A percentile compares a stretch with the other conserved stretches of the same genome.
Conservation (phyloP, 1,140 invertebrate genomes). For the Zophobas atratus region DNA sequence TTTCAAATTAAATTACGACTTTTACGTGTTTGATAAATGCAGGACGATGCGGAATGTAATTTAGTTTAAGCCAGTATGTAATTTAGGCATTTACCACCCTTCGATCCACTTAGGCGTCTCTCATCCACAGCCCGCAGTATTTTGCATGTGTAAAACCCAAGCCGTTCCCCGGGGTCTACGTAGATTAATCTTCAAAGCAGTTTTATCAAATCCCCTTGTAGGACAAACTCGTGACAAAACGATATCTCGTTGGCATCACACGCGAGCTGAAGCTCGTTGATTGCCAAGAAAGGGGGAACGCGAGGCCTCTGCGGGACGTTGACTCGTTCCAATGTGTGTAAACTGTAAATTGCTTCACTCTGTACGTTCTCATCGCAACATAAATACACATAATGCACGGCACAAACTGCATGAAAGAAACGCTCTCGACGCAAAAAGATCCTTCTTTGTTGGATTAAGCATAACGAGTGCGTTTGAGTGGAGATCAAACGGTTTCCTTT, state of each 20-base stretch:
- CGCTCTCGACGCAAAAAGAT: neutral
- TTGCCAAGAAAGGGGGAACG: neutral
- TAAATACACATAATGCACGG: slow-evolving; percentile 11
- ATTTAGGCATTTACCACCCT: too few relatives aligned
- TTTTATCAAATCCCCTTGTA: neutral
- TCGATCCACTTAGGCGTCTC: too few relatives aligned
- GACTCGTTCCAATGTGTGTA: slow-evolving; percentile 8
- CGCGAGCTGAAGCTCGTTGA: neutral
- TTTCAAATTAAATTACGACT: too few relatives aligned
- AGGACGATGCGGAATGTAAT: too few relatives aligned
- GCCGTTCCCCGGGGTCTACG: neutral
- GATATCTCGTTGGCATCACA: neutral
- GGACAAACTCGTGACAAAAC: neutral
- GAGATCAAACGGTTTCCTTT: slow-evolving; percentile 5
- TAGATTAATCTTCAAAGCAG: neutral
- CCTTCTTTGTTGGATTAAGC: slow-evolving; percentile 3
- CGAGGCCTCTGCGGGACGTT: neutral
- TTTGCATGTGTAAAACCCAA: too few relatives aligned
- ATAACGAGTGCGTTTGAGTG: neutral
- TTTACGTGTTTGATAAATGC: too few relatives aligned
- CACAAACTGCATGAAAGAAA: slow-evolving; percentile 5
- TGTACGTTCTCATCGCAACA: slow-evolving; percentile 16
- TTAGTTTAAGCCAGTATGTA: too few relatives aligned
- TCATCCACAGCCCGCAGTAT: too few relatives aligned
- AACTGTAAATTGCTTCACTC: slow-evolving; percentile 8